These are phyloP conservation scores for Thalassarche chlororhynchos DNA, from an alignment of 2,113 vertebrate species.

Conservation along the genomic window DNA sequence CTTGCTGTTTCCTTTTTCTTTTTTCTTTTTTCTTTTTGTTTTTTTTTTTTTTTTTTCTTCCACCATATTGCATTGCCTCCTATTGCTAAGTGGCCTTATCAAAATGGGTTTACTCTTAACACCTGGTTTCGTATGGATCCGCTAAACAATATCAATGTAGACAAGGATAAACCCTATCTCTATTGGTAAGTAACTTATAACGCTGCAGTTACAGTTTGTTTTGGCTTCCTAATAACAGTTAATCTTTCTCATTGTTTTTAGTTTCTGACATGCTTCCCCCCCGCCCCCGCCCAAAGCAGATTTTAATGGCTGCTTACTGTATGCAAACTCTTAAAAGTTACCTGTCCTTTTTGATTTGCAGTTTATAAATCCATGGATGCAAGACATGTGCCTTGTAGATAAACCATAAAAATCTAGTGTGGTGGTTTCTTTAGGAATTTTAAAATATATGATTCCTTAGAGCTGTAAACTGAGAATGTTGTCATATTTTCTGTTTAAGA, in stretches of 20 bases:
- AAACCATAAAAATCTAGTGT: neutral
- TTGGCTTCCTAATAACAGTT: neutral
- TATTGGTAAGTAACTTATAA: conserved; percentile 87
- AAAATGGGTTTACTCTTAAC: conserved; percentile 96
- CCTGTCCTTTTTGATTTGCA: neutral
- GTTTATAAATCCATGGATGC: neutral
- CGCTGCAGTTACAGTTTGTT: neutral
- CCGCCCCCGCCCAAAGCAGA: neutral
- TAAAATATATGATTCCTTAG: neutral
- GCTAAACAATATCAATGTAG: conserved; percentile 94
- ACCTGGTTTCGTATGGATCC: conserved; percentile 99
- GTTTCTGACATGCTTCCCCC: neutral
- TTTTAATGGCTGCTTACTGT: neutral
- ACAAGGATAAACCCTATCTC: conserved; percentile 98
- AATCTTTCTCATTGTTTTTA: neutral
- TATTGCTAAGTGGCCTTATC: conserved; percentile 99
- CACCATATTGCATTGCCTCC: conserved; percentile 98
- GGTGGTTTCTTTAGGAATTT: neutral
- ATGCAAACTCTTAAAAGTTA: neutral
- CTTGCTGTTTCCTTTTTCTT: neutral
- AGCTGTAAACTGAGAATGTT: neutral
- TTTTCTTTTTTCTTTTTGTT: neutral
- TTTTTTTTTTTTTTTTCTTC: neutral
- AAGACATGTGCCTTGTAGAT: neutral
- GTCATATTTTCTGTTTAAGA: neutral